Evolutionary conservation across 2,888 invertebrate genomes (phyloP).

Genomic region (Stenotaenia linearis): DNA sequence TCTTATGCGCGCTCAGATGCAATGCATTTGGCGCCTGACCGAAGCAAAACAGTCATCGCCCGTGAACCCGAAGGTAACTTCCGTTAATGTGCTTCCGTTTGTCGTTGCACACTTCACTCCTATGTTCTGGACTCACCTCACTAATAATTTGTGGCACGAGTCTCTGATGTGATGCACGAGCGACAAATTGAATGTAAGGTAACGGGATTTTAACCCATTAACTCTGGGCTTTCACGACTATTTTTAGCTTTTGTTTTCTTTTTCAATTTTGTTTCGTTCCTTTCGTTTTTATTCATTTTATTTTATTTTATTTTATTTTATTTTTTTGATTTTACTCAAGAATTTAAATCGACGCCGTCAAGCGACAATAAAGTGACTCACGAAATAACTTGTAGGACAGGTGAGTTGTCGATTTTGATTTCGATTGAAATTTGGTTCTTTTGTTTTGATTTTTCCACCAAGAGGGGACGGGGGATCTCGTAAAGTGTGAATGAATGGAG

Average conservation of each 20-base stretch:
- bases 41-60: constrained; percentile 43
- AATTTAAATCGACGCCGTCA: neutral
- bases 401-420: neutral
- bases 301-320: neutral
- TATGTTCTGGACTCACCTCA: neutral
- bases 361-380: neutral
- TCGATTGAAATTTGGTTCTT: neutral
- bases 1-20: constrained; percentile 38
- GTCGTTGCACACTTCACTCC: neutral
- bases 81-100: neutral
- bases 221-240: neutral
- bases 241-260: neutral
- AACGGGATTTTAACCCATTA: neutral
- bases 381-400: neutral
- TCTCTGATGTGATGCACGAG: neutral
- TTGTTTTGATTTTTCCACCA: neutral
- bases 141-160: neutral
- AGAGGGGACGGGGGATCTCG: neutral
- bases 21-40: constrained; percentile 40
- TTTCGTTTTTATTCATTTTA: neutral
- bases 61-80: constrained; percentile 39
- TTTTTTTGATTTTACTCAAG: neutral
- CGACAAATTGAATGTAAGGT: neutral
- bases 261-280: neutral
- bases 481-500: neutral